Evolutionary conservation across 2,888 invertebrate species (phyloP), one percentile per base, ranked within the genome.

Genomic region (Troides helena): DNA sequence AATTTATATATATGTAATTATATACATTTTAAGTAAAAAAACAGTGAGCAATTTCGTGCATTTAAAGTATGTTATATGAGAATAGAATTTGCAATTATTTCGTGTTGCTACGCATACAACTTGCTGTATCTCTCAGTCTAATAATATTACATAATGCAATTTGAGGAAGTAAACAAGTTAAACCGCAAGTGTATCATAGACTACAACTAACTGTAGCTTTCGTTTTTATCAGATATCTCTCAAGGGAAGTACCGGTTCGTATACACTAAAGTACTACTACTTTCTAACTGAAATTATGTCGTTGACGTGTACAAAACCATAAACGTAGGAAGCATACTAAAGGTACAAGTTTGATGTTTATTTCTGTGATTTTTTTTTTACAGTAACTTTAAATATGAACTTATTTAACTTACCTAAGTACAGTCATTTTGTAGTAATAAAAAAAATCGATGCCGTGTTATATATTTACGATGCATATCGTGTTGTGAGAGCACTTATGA

Each of bases 261-360:
- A 75, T 74, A 80, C 76, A 78, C 63, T 76, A 46, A 46, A 46
- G 14, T 46, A 46, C 14, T 46, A 75, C 21, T 78, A 83, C 87
- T 88, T 88, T 88, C 88, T 82, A 77, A 64, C 66, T 62, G 74
- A 73, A 72, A 78, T 80, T 83, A 84, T 83, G 85, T 85, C 85
- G 83, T 81, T 85, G 84, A 84, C 84, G 81, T 74, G 73, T 21
- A 21, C 0, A 21, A 21, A 53, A 77, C 74, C 14, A 25, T 58
- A 58, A 62, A 25, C 10, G 17, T 58, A 30, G 12, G 30, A 43
- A 25, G 43, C 18, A 6, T 7, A n/a, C n/a, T 53, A n/a, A 53
- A 53, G 18, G 53, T 53, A 5, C 18, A 53, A 18, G 6, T 18
- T n/a, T 2, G 6, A 53, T 17, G 2, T 14, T 46, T 14, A 14